phyloP scores from a whole-genome alignment of 2,797 vertebrate species.

The Poeciliopsis infans region DNA sequence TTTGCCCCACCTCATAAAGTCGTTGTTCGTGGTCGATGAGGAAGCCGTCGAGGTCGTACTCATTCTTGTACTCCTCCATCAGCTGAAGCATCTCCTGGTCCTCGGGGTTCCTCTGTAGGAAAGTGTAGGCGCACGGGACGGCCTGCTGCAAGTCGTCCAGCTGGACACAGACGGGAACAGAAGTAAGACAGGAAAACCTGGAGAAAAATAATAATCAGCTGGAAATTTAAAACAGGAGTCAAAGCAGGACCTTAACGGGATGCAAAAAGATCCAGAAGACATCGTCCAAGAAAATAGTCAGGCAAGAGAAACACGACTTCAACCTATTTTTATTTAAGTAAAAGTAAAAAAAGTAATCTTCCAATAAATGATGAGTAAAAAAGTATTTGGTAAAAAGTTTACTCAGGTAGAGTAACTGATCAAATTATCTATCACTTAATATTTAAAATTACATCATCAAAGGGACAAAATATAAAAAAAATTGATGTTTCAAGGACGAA shows the following conservation, averaged over 20 bases:
- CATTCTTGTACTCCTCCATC: constrained; percentile 82
- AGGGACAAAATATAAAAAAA: too few species aligned
- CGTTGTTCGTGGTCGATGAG: constrained; percentile 84
- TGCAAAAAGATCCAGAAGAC: not conserved
- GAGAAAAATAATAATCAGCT: not conserved
- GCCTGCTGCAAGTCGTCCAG: constrained; percentile 85
- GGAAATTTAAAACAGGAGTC: not conserved
- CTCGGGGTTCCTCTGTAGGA: constrained; percentile 87
- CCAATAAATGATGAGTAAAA: too few species aligned
- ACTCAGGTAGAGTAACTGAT: too few species aligned
- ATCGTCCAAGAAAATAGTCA: too few species aligned
- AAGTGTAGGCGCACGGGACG: constrained; percentile 87
- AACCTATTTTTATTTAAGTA: too few species aligned
- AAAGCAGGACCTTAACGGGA: not conserved
- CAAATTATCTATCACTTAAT: too few species aligned
- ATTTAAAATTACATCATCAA: too few species aligned
- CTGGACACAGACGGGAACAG: constrained; percentile 56
- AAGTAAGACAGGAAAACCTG: not conserved
- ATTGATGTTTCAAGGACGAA: too few species aligned
- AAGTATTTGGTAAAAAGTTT: too few species aligned
- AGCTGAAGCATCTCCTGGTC: constrained; percentile 83
- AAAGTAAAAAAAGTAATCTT: too few species aligned
- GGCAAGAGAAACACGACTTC: too few species aligned
- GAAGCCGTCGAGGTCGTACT: constrained; percentile 83
- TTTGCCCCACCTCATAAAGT: constrained; percentile 79